Evolutionary conservation across 2,888 invertebrate species (phyloP).

Genomic region (Lithophane semibrunnea): DNA sequence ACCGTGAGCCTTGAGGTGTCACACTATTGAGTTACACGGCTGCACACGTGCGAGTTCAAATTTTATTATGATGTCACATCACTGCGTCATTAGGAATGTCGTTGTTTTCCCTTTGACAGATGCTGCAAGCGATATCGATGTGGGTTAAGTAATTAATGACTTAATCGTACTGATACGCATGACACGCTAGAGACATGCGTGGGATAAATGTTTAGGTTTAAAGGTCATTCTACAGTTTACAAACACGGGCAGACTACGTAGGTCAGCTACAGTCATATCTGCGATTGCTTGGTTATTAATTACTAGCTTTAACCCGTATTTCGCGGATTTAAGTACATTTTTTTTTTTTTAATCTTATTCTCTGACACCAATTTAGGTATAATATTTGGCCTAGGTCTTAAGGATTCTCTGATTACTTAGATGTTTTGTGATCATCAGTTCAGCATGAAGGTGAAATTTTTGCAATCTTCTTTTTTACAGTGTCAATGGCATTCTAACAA

Average conservation of each 20-base stretch:
- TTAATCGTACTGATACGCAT: conserved; percentile 35
- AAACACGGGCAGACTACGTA: conserved; percentile 32
- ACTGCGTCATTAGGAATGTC: conserved; percentile 50
- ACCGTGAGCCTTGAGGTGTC: conserved; percentile 29
- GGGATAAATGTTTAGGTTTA: conserved; percentile 44
- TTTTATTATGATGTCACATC: conserved; percentile 39
- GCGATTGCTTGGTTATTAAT: neutral
- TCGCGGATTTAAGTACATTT: too few relatives aligned
- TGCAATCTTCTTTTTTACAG: neutral
- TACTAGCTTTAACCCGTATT: neutral
- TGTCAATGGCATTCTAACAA: neutral
- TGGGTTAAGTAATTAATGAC: conserved; percentile 44
- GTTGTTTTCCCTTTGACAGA: conserved; percentile 43
- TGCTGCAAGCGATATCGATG: conserved; percentile 39
- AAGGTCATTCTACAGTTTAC: conserved; percentile 38
- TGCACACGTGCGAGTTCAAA: conserved; percentile 36
- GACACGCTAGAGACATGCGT: conserved; percentile 49
- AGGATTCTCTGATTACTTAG: too few relatives aligned
- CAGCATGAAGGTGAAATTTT: neutral
- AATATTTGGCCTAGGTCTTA: too few relatives aligned
- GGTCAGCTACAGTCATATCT: conserved; percentile 18
- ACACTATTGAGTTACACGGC: conserved; percentile 26
- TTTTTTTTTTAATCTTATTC: too few relatives aligned
- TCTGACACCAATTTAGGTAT: too few relatives aligned
- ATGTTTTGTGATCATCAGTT: neutral